Conservation (phyloP, 2,888 invertebrate species). For the Sphaerophoria rueppellii region DNA sequence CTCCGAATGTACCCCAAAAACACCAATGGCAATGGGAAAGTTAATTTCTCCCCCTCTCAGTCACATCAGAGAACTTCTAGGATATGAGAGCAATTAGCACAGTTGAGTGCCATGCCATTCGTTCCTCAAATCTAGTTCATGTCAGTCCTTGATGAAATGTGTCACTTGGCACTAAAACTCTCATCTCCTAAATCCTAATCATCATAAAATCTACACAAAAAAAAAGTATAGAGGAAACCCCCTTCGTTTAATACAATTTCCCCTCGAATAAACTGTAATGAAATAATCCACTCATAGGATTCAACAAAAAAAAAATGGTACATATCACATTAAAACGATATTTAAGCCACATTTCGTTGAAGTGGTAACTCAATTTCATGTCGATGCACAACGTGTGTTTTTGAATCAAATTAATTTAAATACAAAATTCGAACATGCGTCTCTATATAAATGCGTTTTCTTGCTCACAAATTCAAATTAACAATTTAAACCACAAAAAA, state of each 20-base stretch:
- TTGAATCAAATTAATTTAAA: constrained; percentile 16
- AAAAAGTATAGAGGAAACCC: background rate
- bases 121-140: background rate
- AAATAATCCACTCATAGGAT: background rate
- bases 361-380: constrained; percentile 31
- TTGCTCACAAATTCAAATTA: constrained; percentile 6
- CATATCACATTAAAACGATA: background rate
- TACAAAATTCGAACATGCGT: constrained; percentile 9
- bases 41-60: too few species aligned
- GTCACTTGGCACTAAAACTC: constrained; percentile 1
- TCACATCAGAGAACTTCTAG: too few species aligned
- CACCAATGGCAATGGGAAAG: too few species aligned
- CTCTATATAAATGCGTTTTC: constrained; percentile 1
- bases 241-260: constrained; percentile 13
- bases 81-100: background rate
- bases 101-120: background rate
- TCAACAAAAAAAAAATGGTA: background rate
- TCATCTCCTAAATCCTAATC: background rate
- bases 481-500: background rate
- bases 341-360: constrained; percentile 23
- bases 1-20: too few species aligned
- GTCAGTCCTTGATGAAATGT: background rate
- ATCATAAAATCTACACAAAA: background rate
- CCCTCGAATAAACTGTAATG: constrained; percentile 6
- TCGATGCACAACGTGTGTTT: constrained; percentile 6